These are phyloP conservation scores for Pygoscelis antarcticus DNA, from an alignment of 2,113 vertebrate species.

Conservation along the genomic window DNA sequence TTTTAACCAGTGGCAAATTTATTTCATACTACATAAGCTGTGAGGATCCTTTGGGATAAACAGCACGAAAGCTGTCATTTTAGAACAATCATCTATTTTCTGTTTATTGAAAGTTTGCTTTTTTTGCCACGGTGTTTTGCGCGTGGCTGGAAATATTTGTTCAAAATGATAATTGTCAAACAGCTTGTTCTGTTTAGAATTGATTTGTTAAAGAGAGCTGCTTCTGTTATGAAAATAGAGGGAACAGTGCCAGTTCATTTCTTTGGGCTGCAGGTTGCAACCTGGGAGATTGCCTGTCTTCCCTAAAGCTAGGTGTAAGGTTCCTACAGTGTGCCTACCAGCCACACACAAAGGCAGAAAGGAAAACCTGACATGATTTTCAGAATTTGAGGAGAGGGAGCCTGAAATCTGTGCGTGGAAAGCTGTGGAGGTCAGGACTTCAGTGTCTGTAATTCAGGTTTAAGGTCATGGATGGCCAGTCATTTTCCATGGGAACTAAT, in stretches of 20 bases:
- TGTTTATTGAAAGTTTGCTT: slow-evolving; percentile 43
- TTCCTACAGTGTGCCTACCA: neutral
- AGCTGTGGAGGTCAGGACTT: neutral
- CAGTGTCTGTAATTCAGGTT: neutral
- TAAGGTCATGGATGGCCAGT: neutral
- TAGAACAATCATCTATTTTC: slow-evolving; percentile 59
- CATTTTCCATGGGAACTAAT: neutral
- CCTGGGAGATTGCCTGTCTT: neutral
- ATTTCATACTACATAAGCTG: slow-evolving; percentile 42
- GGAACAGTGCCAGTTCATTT: neutral
- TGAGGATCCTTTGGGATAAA: slow-evolving; percentile 64
- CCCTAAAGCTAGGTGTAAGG: neutral
- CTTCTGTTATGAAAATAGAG: neutral
- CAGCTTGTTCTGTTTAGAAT: neutral
- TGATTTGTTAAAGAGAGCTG: neutral
- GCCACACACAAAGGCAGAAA: neutral
- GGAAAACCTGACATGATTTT: neutral
- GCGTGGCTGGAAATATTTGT: slow-evolving; percentile 50
- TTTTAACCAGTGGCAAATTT: slow-evolving; percentile 66
- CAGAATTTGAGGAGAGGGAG: neutral
- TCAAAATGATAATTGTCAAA: slow-evolving; percentile 40
- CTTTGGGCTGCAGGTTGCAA: neutral
- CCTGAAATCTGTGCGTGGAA: neutral
- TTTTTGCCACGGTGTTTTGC: slow-evolving; percentile 38
- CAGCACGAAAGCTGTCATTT: slow-evolving; percentile 55